Conservation (phyloP, 2,113 vertebrate genomes). For the Sceloporus undulatus region DNA sequence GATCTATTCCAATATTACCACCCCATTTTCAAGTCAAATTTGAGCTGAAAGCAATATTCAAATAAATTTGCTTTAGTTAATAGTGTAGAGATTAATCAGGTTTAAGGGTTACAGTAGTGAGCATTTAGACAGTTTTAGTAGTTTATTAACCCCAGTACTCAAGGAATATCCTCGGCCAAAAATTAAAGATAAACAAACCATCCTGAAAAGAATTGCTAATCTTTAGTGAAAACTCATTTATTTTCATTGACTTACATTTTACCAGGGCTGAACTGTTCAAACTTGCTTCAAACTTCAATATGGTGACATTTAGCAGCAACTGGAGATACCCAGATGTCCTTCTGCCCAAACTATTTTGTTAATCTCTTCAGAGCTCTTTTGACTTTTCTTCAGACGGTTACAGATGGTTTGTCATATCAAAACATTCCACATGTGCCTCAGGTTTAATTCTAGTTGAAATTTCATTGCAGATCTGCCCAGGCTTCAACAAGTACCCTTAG, state of each 20-base stretch:
- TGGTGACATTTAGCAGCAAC: not conserved
- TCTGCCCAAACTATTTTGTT: not conserved
- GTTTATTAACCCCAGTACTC: too few species aligned
- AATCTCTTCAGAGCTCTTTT: not conserved
- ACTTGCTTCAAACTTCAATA: not conserved
- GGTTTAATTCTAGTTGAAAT: not conserved
- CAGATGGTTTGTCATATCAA: not conserved
- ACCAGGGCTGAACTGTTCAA: not conserved
- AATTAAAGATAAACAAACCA: not conserved
- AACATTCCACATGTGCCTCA: not conserved
- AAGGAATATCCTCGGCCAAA: not conserved
- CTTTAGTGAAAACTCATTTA: not conserved
- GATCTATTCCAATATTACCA: too few species aligned
- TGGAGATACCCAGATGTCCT: too few species aligned
- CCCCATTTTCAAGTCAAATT: too few species aligned
- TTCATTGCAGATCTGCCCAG: not conserved
- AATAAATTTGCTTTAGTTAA: too few species aligned
- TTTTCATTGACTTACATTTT: not conserved
- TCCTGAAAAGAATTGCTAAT: not conserved
- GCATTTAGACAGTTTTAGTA: too few species aligned
- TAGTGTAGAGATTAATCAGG: too few species aligned
- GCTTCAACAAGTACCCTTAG: not conserved
- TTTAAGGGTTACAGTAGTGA: too few species aligned
- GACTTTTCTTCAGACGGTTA: not conserved
- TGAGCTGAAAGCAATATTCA: too few species aligned